Evolutionary conservation across 1,140 invertebrate genomes (phyloP).

Genomic region (Amyelois transitella): DNA sequence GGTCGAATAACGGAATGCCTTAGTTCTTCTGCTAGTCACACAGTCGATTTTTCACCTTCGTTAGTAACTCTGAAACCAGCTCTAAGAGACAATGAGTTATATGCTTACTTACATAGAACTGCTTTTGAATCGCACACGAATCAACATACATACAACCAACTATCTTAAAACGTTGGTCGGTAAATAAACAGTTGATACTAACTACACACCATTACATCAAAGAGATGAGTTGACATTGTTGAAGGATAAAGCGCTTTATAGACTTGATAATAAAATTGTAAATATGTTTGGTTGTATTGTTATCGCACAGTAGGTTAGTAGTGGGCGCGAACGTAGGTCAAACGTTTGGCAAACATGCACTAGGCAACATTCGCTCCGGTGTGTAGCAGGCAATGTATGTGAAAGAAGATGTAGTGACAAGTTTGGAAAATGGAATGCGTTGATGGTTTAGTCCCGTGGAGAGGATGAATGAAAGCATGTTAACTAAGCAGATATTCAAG

Average conservation of each 20-base stretch:
- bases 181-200: slow-evolving; percentile 71
- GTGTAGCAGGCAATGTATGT: too few relatives aligned
- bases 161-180: slow-evolving; percentile 26
- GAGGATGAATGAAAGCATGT: too few relatives aligned
- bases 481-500: too few relatives aligned
- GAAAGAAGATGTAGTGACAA: too few relatives aligned
- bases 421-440: too few relatives aligned
- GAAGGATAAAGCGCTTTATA: slow-evolving; percentile 39
- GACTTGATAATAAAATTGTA: slow-evolving; percentile 26
- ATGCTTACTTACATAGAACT: slow-evolving; percentile 19
- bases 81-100: not conserved
- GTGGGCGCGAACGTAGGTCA: slow-evolving; percentile 52
- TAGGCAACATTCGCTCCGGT: slow-evolving; percentile 46
- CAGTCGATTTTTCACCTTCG: slow-evolving; percentile 13
- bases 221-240: slow-evolving; percentile 40
- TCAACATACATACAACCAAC: slow-evolving; percentile 23
- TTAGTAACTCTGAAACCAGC: slow-evolving; percentile 7
- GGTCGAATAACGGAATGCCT: slow-evolving; percentile 55
- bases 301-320: slow-evolving; percentile 64
- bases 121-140: slow-evolving; percentile 19
- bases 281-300: slow-evolving; percentile 29
- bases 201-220: slow-evolving; percentile 62
- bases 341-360: slow-evolving; percentile 56
- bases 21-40: slow-evolving; percentile 54
- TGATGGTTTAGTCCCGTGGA: too few relatives aligned